Evolutionary conservation across 2,113 vertebrate genomes (phyloP), one percentile per base, ranked within the genome.

Genomic region (Myiopsitta monachus): DNA sequence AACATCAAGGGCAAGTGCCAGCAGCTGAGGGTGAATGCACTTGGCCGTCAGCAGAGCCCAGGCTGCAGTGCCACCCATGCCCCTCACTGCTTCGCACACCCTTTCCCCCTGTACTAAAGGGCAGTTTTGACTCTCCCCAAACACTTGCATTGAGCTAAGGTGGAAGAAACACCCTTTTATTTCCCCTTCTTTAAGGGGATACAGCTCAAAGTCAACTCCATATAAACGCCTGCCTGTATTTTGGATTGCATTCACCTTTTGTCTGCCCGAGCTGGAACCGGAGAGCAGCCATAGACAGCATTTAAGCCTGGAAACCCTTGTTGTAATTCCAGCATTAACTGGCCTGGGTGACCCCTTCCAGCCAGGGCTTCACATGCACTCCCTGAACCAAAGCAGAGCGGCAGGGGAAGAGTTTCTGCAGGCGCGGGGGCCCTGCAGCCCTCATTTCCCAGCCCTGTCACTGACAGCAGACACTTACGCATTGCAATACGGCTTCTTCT

Each of bases 401-500:
- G 41, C 18, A 3, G 49, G 41, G 26, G 7, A 6, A 8, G 28
- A 7, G 11, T 7, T 68, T 9, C 74, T 6, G 47, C 67, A 30
- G 64, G 5, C 14, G 7, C 0, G 38, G 38, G 31, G 1, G 18
- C 51, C 51, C 19, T n/a, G 2, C 10, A 13, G 0, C 2, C 10
- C 44, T 19, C 17, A 0, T 26, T 33, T 18, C 62, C 51, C 33
- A 6, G 14, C 11, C 41, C 78, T 27, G 16, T 7, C 6, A 4
- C 19, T 18, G 19, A 47, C 4, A 36, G 21, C 63, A 4, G 52
- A 8, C 31, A 98, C 98, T 98, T 78, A 98, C 98, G 98, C 98
- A 0, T 98, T 98, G 97, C 98, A 98, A 39, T 98, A 98, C 5
- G 98, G 98, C 87, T 98, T 98, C 98, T 98, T 98, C 96, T 98